Percentiles rank a stretch among this genome's conserved stretches.
These are phyloP conservation scores for Trichomalopsis sarcophagae DNA, from an alignment of 1,140 invertebrate genomes.

Conservation along the genomic window DNA sequence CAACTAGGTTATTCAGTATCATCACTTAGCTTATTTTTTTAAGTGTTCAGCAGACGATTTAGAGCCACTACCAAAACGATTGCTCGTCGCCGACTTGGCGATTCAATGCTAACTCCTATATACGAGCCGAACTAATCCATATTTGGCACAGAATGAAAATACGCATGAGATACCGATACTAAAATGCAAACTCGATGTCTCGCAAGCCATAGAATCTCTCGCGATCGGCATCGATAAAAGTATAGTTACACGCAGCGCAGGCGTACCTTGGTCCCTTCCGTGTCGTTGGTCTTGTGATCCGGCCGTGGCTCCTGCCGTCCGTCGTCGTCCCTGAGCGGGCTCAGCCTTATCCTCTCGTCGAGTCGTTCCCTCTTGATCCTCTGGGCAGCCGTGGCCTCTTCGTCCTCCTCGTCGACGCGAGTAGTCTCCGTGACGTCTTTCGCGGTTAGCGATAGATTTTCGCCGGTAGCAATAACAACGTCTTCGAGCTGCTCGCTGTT, in stretches of 20 bases:
- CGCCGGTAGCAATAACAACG: constrained; percentile 56
- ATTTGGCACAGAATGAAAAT: too few relatives aligned
- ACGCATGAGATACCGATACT: too few relatives aligned
- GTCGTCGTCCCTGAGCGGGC: constrained; percentile 28
- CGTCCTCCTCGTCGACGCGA: constrained; percentile 6
- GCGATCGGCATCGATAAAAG: too few relatives aligned
- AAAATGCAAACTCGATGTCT: not conserved
- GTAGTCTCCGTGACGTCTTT: not conserved
- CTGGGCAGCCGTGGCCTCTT: not conserved
- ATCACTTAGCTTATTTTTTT: too few relatives aligned
- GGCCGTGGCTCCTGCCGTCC: not conserved
- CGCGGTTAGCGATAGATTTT: not conserved
- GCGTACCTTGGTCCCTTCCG: constrained; percentile 69
- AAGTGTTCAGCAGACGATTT: too few relatives aligned
- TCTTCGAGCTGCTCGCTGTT: constrained; percentile 61
- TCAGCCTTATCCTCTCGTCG: constrained; percentile 45
- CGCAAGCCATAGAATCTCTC: too few relatives aligned
- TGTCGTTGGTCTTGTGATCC: constrained; percentile 54
- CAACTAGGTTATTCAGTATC: too few relatives aligned
- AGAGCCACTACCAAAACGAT: too few relatives aligned
- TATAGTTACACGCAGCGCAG: too few relatives aligned
- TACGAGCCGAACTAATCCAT: too few relatives aligned
- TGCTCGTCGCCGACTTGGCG: too few relatives aligned
- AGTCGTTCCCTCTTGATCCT: constrained; percentile 40
- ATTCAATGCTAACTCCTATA: too few relatives aligned